Evolutionary conservation across 1,140 invertebrate species (phyloP), one percentile per base, ranked within the genome.

Genomic region (Phthorimaea operculella): DNA sequence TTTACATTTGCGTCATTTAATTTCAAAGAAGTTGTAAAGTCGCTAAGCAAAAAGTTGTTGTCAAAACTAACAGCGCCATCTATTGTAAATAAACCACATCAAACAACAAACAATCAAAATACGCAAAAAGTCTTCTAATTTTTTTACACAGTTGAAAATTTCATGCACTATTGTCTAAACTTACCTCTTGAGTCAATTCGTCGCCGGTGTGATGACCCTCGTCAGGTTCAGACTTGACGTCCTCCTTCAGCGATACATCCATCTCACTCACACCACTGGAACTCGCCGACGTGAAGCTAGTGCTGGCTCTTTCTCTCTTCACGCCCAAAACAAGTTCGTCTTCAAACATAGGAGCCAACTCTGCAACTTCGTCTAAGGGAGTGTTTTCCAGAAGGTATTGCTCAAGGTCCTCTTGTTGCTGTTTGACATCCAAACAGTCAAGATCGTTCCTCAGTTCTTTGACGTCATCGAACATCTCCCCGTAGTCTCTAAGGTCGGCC

Each of bases 181-280:
- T 78, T 58, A 87, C 85, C 83, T 86, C 85, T 66, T 85, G 84
- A 0, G 85, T 87, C 42, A 87, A 66, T 57, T 87, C 80, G 39
- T 85, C 83, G 0, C 85, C 83, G 18, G 73, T 80, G 54, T 80
- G 82, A 52, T 83, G 73, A 0, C 82, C 83, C 33, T 87, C 85
- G 57, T 85, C 85, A 9, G 79, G 73, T 45, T 86, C 83, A 54
- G 75, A 52, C 59, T 87, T 86, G 28, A 86, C 68, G 52, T 82
- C 76, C 4, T 63, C 63, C 49, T 66, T 56, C 7, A 71, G 70
- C 18, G 63, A 72, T 17, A 66, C 64, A 45, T 83, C 78, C 72
- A 83, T 84, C 58, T 86, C 85, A 55, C 83, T 84, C 53, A 84
- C 76, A 64, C 85, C 85, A 64, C 83, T 85, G 1, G 83, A 85